Evolutionary conservation across 2,113 vertebrate genomes (phyloP), one percentile per base, ranked within the genome.

Genomic region (Nerophis lumbriciformis): DNA sequence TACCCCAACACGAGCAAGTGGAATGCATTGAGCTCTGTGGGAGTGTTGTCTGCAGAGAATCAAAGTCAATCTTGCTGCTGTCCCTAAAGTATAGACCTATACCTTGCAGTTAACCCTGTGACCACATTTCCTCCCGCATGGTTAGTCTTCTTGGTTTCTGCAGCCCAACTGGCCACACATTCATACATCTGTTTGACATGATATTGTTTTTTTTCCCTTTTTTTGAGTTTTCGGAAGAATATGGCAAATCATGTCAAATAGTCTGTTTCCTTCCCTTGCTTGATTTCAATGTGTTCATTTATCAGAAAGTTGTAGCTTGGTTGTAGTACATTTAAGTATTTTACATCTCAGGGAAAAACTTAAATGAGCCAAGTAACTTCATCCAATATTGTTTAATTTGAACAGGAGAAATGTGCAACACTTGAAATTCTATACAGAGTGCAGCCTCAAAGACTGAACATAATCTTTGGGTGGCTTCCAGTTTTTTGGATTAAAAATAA

Each of bases 101-200:
- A 75, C 73, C 83, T 85, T 82, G 71, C 59, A 67, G 50, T 35
- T 58, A 45, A 68, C 68, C 63, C 58, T 47, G 65, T 51, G 59
- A 48, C 71, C 71, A 55, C 69, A 64, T 79, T 82, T 83, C 76
- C 82, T 68, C 82, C 78, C 79, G 78, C 77, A 50, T 65, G 49
- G 50, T 73, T 47, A 61, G 52, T 69, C 58, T 53, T 16, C 56
- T 66, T 66, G 19, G 42, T 69, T 78, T 67, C 52, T 44, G 53
- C 63, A 61, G 66, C 69, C 50, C 61, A 51, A 63, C 72, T 52
- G 47, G 83, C 76, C 73, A 78, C 78, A 60, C 62, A 67, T 59
- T 65, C 72, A 42, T 69, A 42, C 56, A 68, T 68, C 42, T 79
- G 55, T 47, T 63, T 67, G 66, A 73, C 71, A 36, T 28, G 54